Conservation (phyloP, 64 coral and sea anemone species). For the Hydrozoanthus tunicans region DNA sequence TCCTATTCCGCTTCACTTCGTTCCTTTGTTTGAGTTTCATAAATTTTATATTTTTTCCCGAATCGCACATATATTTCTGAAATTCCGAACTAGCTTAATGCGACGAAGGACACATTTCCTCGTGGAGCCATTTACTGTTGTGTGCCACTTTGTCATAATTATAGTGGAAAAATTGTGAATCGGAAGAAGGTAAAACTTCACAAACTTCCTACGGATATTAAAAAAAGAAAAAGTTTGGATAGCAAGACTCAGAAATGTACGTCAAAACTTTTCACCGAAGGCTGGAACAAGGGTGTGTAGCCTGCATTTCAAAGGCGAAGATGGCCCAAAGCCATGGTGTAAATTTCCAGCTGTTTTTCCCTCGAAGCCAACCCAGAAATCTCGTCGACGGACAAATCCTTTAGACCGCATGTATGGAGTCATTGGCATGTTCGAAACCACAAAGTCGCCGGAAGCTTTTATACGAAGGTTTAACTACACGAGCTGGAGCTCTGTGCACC, state of each 20-base stretch:
- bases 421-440: neutral
- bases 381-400: neutral
- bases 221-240: slow-evolving; percentile 22
- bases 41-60: too few species aligned
- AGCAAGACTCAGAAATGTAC: slow-evolving; percentile 12
- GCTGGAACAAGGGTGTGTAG: slow-evolving; percentile 36
- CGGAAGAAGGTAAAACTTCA: slow-evolving; percentile 18
- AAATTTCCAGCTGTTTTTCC: neutral
- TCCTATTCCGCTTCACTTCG: too few species aligned
- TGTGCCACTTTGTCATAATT: neutral
- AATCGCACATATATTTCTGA: too few species aligned
- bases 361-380: neutral
- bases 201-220: slow-evolving; percentile 12
- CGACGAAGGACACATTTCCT: neutral
- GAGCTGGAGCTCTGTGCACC: neutral
- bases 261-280: slow-evolving; percentile 18
- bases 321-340: slow-evolving; percentile 22
- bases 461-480: neutral
- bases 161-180: neutral
- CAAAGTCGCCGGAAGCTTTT: neutral
- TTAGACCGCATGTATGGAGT: neutral
- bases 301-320: slow-evolving; percentile 35
- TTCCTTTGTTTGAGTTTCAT: too few species aligned
- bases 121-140: neutral
- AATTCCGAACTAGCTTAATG: neutral